Evolutionary conservation across 2,113 vertebrate species (phyloP).

Genomic region (Notothenia rossii): DNA sequence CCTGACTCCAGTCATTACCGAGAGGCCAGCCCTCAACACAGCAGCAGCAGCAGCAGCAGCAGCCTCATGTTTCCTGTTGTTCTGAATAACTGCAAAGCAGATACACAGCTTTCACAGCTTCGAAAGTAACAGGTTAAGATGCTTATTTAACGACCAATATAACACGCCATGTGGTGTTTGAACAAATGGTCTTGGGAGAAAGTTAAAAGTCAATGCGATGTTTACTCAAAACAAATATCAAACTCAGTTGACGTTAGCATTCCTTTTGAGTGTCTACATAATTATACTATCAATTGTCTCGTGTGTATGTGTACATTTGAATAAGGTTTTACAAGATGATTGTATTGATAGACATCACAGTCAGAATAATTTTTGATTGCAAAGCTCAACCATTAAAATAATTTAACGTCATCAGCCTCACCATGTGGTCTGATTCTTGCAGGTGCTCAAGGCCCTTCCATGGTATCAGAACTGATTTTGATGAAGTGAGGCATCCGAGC

Average conservation of each 20-base stretch:
- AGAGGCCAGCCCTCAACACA: conserved; percentile 63
- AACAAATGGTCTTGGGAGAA: not conserved
- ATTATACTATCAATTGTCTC: not conserved
- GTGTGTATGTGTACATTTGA: not conserved
- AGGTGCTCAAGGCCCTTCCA: not conserved
- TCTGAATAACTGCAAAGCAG: conserved; percentile 7
- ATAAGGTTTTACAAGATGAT: not conserved
- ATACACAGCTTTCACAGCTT: conserved; percentile 13
- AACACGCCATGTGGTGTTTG: not conserved
- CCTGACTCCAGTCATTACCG: conserved; percentile 73
- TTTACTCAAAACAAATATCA: not conserved
- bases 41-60: conserved; percentile 28
- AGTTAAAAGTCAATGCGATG: not conserved
- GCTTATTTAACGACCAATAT: not conserved
- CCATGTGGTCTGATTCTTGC: not conserved
- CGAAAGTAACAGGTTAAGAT: conserved; percentile 35
- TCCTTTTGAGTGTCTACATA: not conserved
- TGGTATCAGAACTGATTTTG: not conserved
- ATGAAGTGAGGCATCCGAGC: no score
- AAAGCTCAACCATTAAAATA: not conserved
- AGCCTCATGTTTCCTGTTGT: conserved; percentile 73
- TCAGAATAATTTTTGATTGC: not conserved
- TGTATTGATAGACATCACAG: not conserved
- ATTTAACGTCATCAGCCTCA: not conserved
- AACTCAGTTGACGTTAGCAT: not conserved